A percentile compares a stretch with the other conserved stretches of the same genome.
Conservation (phyloP, 2,113 vertebrate genomes). For the Herpetotheres cachinnans region DNA sequence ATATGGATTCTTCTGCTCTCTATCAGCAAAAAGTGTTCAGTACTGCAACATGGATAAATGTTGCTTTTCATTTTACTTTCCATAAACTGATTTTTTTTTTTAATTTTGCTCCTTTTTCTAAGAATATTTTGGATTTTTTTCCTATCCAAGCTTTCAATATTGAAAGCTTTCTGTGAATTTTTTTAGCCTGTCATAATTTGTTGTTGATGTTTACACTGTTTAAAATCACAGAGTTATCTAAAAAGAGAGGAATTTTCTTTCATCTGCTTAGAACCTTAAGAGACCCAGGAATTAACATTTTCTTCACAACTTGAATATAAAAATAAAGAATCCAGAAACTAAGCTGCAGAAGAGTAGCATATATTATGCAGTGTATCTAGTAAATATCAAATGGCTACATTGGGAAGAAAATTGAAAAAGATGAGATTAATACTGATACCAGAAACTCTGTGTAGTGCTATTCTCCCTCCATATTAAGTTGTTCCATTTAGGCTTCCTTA, state of each 20-base stretch:
- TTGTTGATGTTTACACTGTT: background rate
- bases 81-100: background rate
- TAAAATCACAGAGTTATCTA: background rate
- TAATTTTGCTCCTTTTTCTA: background rate
- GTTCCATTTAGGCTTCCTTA: slow-evolving; percentile 71
- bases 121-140: background rate
- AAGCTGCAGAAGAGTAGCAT: background rate
- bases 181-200: background rate
- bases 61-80: background rate
- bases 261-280: background rate
- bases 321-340: background rate
- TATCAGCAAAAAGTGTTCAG: background rate
- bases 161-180: background rate
- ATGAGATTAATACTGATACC: slow-evolving; percentile 64
- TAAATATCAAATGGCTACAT: slow-evolving; percentile 28
- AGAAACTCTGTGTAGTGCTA: slow-evolving; percentile 64
- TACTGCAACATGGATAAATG: background rate
- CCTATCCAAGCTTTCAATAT: background rate
- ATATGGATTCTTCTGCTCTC: slow-evolving; percentile 17
- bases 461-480: slow-evolving; percentile 69
- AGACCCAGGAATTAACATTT: background rate
- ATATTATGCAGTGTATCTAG: background rate
- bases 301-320: background rate
- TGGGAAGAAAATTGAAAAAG: slow-evolving; percentile 65
- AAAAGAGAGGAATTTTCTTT: background rate